Percentiles rank a stretch among this genome's conserved stretches.
Evolutionary conservation across 2,113 vertebrate genomes (phyloP).

Genomic region (Mystacornis crossleyi): DNA sequence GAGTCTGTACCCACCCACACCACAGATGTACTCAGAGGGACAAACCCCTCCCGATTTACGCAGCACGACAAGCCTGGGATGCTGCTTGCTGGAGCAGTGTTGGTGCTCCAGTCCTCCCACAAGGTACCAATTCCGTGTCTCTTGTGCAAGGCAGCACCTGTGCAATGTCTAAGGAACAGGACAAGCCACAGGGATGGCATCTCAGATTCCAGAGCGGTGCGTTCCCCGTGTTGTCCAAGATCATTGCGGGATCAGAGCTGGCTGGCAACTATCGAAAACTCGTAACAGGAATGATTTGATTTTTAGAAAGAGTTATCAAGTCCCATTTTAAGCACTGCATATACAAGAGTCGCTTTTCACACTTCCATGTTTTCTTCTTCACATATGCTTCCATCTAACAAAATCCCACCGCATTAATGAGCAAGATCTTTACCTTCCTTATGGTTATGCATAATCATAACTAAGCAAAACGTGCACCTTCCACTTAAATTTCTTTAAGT

Average conservation of each 20-base stretch:
- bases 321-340: neutral
- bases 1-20: neutral
- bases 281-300: neutral
- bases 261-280: neutral
- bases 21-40: neutral
- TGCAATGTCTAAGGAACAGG: neutral
- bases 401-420: neutral
- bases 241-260: neutral
- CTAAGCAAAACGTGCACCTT: neutral
- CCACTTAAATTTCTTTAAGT: neutral
- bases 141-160: neutral
- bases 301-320: neutral
- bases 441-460: neutral
- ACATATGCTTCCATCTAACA: neutral
- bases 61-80: neutral
- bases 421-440: neutral
- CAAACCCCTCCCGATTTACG: neutral
- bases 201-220: neutral
- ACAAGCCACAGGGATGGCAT: rapidly evolving
- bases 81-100: neutral
- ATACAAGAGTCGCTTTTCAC: neutral
- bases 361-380: neutral
- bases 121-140: neutral
- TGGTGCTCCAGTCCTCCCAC: neutral
- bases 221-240: rapidly evolving